phyloP scores from a whole-genome alignment of 2,888 invertebrate genomes.

The Drosophila affinis region DNA sequence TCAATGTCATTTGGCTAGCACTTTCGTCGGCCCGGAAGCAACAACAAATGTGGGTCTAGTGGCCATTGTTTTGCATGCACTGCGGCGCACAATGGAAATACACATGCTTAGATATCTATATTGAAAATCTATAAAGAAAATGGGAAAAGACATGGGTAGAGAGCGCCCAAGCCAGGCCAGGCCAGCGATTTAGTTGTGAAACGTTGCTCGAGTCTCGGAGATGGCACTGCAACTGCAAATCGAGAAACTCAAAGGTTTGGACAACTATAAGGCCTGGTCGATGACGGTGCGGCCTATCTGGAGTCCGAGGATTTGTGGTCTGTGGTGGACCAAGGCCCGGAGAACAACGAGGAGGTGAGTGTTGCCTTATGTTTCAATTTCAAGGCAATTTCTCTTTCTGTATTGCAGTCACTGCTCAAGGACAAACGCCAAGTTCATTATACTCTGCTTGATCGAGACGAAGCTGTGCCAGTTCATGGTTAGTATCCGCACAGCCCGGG shows the following conservation, averaged over 20 bases:
- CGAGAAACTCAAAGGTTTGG: slow-evolving; percentile 78
- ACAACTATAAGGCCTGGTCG: slow-evolving; percentile 81
- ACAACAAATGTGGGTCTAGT: slow-evolving; percentile 66
- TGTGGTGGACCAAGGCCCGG: slow-evolving; percentile 77
- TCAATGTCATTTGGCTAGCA: slow-evolving; percentile 63
- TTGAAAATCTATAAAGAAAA: slow-evolving; percentile 55
- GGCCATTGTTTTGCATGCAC: slow-evolving; percentile 47
- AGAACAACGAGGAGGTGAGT: slow-evolving; percentile 75
- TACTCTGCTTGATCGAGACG: slow-evolving; percentile 79
- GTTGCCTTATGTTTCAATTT: too few relatives aligned
- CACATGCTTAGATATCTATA: slow-evolving; percentile 62
- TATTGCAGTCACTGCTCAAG: slow-evolving; percentile 76
- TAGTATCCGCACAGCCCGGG: slow-evolving; percentile 80
- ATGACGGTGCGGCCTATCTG: slow-evolving; percentile 81
- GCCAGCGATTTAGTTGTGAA: slow-evolving; percentile 66
- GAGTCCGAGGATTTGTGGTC: slow-evolving; percentile 79
- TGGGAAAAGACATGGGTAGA: slow-evolving; percentile 37
- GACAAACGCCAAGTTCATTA: slow-evolving; percentile 81
- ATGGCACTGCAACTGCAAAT: slow-evolving; percentile 80
- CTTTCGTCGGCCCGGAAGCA: slow-evolving; percentile 35
- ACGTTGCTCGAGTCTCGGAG: slow-evolving; percentile 38
- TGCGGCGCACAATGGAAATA: slow-evolving; percentile 25
- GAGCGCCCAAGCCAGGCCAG: not conserved
- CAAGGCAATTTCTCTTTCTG: not conserved
- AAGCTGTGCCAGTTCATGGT: slow-evolving; percentile 82